Evolutionary conservation across 2,113 vertebrate genomes (phyloP).

Genomic region (Cyanistes caeruleus): DNA sequence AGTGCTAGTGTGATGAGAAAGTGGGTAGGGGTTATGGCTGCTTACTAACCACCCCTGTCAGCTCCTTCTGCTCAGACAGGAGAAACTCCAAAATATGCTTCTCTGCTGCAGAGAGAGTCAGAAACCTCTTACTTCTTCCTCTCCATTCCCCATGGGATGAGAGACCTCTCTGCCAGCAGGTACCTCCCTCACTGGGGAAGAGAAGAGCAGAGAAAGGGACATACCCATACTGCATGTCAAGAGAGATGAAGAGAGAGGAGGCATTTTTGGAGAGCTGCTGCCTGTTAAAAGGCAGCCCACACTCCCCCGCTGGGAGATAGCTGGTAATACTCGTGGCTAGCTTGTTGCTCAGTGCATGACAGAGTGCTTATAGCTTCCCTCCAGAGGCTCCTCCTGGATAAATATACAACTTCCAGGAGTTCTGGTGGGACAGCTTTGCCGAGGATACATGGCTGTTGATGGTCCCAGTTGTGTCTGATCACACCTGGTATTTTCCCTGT

Average conservation of each 20-base stretch:
- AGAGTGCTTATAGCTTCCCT: constrained; percentile 21
- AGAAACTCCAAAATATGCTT: not conserved
- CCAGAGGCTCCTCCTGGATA: constrained; percentile 12
- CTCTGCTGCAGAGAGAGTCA: not conserved
- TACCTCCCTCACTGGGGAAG: fast-evolving
- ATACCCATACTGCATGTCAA: not conserved
- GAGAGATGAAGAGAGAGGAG: not conserved
- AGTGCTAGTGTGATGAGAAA: not conserved
- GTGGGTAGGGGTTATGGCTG: not conserved
- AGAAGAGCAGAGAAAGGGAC: not conserved
- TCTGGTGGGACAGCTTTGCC: not conserved
- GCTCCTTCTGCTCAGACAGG: not conserved
- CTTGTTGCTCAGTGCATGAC: not conserved
- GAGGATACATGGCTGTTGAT: not conserved
- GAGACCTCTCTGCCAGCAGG: not conserved
- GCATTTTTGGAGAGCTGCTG: not conserved
- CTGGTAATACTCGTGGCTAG: not conserved
- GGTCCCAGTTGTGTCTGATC: constrained; percentile 37
- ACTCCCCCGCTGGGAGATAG: not conserved
- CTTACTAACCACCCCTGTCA: not conserved
- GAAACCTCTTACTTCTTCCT: not conserved
- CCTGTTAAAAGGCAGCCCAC: not conserved
- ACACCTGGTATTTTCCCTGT: constrained; percentile 28
- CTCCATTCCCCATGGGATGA: not conserved
- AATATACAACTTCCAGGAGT: constrained; percentile 39